Evolutionary conservation across 2,797 vertebrate species (phyloP).

Genomic region (Micrastur ruficollis): DNA sequence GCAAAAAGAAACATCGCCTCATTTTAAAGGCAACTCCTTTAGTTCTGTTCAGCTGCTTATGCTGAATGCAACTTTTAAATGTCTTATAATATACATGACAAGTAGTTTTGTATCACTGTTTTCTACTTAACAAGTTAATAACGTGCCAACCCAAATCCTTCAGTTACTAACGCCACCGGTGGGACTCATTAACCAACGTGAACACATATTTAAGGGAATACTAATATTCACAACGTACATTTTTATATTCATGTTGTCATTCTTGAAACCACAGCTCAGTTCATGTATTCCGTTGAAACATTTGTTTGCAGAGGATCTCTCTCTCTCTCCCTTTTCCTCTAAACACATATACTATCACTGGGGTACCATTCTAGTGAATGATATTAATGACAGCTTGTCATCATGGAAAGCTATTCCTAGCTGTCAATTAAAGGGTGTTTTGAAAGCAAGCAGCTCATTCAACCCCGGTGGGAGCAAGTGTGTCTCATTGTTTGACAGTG

Average conservation of each 20-base stretch:
- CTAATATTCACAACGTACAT: constrained; percentile 65
- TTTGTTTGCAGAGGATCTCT: constrained; percentile 56
- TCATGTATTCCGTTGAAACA: constrained; percentile 44
- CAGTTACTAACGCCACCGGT: constrained; percentile 63
- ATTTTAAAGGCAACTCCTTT: neutral
- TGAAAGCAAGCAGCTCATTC: constrained; percentile 41
- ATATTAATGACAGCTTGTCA: constrained; percentile 63
- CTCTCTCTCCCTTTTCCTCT: constrained; percentile 6
- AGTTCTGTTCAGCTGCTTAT: constrained; percentile 24
- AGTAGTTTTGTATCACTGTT: constrained; percentile 63
- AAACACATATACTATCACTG: constrained; percentile 1
- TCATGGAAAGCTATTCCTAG: constrained; percentile 42
- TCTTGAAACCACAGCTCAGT: constrained; percentile 54
- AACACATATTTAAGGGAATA: constrained; percentile 69
- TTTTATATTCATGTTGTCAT: constrained; percentile 67
- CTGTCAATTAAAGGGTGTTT: constrained; percentile 57
- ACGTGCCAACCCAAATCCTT: constrained; percentile 67
- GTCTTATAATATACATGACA: constrained; percentile 52
- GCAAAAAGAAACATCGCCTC: neutral
- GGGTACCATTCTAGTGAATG: constrained; percentile 38
- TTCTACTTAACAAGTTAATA: constrained; percentile 72
- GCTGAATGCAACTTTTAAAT: constrained; percentile 56
- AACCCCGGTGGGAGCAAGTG: neutral
- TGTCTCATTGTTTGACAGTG: constrained; percentile 49
- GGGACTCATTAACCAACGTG: constrained; percentile 70